A percentile compares a stretch with the other conserved stretches of the same genome.
phyloP scores from a whole-genome alignment of 2,888 invertebrate species.

The Ditylenchus weischeri region DNA sequence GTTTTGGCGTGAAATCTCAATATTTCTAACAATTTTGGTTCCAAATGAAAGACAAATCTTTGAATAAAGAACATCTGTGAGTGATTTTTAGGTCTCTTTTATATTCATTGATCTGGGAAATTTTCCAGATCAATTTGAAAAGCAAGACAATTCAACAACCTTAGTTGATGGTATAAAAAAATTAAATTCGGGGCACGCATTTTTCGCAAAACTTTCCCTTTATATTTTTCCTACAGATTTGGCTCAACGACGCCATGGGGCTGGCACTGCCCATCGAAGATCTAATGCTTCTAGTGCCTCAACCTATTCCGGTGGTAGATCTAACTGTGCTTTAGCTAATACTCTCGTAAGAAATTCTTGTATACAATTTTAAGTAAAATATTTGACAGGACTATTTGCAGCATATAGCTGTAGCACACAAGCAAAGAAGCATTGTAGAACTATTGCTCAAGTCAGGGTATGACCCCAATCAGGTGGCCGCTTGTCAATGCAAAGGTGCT shows the following conservation, averaged over 20 bases:
- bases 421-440: slow-evolving; percentile 61
- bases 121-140: too few species aligned
- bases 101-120: too few species aligned
- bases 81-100: too few species aligned
- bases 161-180: too few species aligned
- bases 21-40: too few species aligned
- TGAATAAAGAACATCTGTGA: too few species aligned
- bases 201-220: too few species aligned
- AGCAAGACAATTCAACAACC: too few species aligned
- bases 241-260: slow-evolving; percentile 52
- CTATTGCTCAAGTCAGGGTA: slow-evolving; percentile 63
- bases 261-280: slow-evolving; percentile 40
- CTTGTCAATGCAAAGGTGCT: slow-evolving; percentile 57
- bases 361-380: too few species aligned
- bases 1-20: too few species aligned
- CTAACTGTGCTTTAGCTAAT: slow-evolving; percentile 1
- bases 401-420: slow-evolving; percentile 66
- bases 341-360: slow-evolving; percentile 3
- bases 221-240: slow-evolving; percentile 33
- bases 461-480: slow-evolving; percentile 66
- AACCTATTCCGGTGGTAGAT: slow-evolving; percentile 56
- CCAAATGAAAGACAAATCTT: too few species aligned
- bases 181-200: too few species aligned
- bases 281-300: slow-evolving; percentile 57
- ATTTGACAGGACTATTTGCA: slow-evolving; percentile 16